Percentiles rank a stretch among this genome's conserved stretches.
phyloP scores from a whole-genome alignment of 2,113 vertebrate genomes.

The Pristiophorus japonicus region DNA sequence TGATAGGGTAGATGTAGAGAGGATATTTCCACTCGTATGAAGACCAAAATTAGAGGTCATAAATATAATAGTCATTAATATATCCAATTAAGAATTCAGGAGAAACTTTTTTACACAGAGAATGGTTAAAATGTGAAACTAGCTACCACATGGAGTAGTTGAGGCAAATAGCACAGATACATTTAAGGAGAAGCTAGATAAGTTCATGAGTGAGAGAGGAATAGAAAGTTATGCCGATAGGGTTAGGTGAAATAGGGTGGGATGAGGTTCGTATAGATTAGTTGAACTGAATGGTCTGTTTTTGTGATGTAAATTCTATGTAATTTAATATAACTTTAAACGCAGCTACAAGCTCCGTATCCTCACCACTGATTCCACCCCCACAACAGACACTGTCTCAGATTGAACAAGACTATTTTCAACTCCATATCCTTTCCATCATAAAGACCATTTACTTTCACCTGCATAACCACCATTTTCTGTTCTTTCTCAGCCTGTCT shows the following conservation, averaged over 20 bases:
- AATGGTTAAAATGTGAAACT: neutral
- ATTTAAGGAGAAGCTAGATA: neutral
- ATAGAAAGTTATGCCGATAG: neutral
- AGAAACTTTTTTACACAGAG: neutral
- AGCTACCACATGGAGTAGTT: neutral
- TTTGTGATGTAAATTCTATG: neutral
- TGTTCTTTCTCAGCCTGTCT: neutral
- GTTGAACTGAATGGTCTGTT: neutral
- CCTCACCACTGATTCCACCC: neutral
- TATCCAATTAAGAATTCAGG: neutral
- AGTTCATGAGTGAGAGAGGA: neutral
- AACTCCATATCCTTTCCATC: neutral
- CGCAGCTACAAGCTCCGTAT: neutral
- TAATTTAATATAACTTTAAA: neutral
- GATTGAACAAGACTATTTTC: neutral
- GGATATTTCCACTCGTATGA: neutral
- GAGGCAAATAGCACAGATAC: neutral
- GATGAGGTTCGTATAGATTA: neutral
- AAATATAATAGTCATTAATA: neutral
- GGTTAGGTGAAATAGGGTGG: neutral
- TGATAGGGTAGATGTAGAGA: neutral
- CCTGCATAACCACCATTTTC: neutral
- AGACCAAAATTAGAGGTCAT: neutral
- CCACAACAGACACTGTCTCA: neutral
- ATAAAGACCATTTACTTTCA: neutral